These are phyloP conservation scores for Cercopithecus mona DNA, from an alignment of 2,113 vertebrate genomes.

Conservation along the genomic window DNA sequence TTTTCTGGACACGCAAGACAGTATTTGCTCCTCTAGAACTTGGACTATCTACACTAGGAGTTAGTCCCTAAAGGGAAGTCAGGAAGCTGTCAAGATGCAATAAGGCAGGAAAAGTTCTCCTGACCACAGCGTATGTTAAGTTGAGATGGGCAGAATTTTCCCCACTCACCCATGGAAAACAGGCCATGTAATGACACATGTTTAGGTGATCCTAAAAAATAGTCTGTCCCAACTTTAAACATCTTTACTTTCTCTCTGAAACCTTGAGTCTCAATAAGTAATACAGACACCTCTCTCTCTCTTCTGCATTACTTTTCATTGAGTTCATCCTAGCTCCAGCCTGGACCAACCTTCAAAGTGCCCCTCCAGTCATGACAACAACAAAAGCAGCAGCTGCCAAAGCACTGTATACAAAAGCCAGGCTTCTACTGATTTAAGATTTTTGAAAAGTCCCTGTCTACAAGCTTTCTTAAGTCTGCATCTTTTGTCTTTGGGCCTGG, in stretches of 20 bases:
- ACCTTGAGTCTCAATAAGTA: background rate
- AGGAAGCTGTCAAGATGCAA: background rate
- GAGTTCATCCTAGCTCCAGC: background rate
- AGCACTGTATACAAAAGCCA: background rate
- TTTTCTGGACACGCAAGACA: background rate
- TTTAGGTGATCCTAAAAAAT: background rate
- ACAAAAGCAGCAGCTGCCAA: background rate
- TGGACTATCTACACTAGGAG: background rate
- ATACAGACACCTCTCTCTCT: background rate
- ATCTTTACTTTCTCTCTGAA: background rate
- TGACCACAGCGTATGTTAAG: background rate
- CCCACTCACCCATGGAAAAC: background rate
- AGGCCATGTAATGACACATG: background rate
- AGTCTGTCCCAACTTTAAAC: background rate
- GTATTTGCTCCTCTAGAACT: background rate
- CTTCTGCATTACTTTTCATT: background rate
- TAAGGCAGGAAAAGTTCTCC: background rate
- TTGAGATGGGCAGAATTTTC: background rate
- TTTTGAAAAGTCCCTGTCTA: background rate
- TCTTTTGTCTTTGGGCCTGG: background rate
- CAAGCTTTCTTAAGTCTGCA: constrained; percentile 5
- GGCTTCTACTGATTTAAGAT: background rate
- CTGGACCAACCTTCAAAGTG: background rate
- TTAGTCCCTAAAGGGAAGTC: background rate
- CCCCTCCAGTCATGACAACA: background rate